Base-by-base conservation (phyloP, 1,140 invertebrate species). In the Anoplophora glabripennis region DNA sequence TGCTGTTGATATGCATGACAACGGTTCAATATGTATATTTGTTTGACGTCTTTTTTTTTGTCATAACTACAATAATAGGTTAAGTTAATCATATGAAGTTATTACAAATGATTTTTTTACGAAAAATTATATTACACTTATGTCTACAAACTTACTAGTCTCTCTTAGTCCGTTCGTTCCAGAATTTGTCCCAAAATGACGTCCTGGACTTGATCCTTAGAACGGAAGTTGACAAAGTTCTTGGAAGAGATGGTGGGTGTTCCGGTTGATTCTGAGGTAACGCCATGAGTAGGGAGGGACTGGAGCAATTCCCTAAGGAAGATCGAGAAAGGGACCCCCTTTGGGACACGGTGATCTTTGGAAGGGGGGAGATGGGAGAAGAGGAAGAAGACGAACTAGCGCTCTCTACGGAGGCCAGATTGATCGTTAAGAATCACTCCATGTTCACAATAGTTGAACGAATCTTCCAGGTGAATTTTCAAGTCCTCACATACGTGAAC, bases 171-270 rank as follows among this genome's bases (percentile, higher is more conserved):
- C 82, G 79, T 53, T 87, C 82, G 60, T 87, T 83, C 81, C 86
- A 89, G 72, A 89, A 87, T 65, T 90, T 89, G 65, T 91, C 89
- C 90, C 90, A 92, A 72, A 92, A 92, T 37, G 83, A 84, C 61
- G 81, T 86, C 62, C 83, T 80, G 72, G 81, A 83, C 76, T 84
- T 88, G 71, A 91, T 86, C 57, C 89, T 79, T 15, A 92, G 79
- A 21, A 88, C 88, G 57, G 87, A 89, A 45, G 89, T 90, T 67
- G 87, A 89, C 35, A 90, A 81, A 0, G 90, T 92, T 45, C 89
- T 79, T 1, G 89, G 88, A 18, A 90, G 79, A 59, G 79, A 79
- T 65, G 64, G 73, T 61, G 59, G 75, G 67, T 41, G 70, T 69
- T 54, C 76, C 52, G 14, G 75, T 78, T 46, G 82, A 42, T 76